Evolutionary conservation across 2,888 invertebrate genomes (phyloP), one percentile per base, ranked within the genome.

Genomic region (Euplexia lucipara): DNA sequence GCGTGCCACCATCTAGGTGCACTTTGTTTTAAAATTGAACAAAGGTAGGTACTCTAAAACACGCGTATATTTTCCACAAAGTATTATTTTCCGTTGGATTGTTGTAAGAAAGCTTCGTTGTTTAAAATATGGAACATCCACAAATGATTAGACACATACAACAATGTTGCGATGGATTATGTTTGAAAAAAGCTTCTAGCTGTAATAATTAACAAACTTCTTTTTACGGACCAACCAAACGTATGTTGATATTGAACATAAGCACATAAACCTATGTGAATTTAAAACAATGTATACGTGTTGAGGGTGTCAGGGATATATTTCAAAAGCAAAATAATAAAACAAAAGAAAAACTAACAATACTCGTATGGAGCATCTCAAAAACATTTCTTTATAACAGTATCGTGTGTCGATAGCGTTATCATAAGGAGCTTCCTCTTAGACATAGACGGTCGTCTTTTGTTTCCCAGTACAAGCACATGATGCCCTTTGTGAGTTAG

Each of bases 371-470:
- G 37, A 54, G 54, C 45, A 48, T 16, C 22, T 45, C 39, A 32
- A 37, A n/a, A 54, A 57, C 35, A 41, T 52, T 65, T 48, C 39
- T 44, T 58, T 42, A 45, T 59, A 74, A 52, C 9, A 60, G 56
- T 78, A 75, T 79, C 60, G 44, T 57, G 45, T 79, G 53, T 76
- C 73, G 61, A 75, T 78, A 81, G 71, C 48, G 53, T 69, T 72
- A 61, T 58, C 62, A 60, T 26, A 44, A 66, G 32, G 22, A 62
- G 18, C 67, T 51, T 42, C 53, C 68, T 61, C 73, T 37, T 44
- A 60, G 54, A 59, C 51, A 54, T 20, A 22, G n/a, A 8, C 16
- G 53, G 7, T 34, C 22, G 53, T 49, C 78, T 70, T 79, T 81
- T 81, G 75, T 75, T 63, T 39, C 32, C 42, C 30, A 67, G 56